phyloP scores from a whole-genome alignment of 2,113 vertebrate genomes.

The Diadophis punctatus region DNA sequence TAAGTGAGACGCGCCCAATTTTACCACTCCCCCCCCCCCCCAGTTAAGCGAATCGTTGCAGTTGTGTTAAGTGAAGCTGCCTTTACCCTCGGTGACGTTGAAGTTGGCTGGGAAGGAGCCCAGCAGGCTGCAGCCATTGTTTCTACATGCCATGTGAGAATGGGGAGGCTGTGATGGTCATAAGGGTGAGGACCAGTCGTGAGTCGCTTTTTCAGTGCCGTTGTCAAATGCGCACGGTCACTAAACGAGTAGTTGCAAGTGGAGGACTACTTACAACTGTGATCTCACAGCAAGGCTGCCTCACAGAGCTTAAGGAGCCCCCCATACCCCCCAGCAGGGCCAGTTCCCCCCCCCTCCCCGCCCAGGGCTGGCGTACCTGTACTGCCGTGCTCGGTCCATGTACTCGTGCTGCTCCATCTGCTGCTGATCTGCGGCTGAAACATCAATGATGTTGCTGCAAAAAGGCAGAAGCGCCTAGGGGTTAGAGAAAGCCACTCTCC shows the following conservation, averaged over 20 bases:
- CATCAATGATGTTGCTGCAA: constrained; percentile 92
- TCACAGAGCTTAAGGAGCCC: neutral
- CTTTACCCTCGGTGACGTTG: too few relatives aligned
- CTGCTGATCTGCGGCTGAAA: constrained; percentile 91
- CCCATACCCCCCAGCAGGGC: neutral
- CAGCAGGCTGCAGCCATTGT: too few relatives aligned
- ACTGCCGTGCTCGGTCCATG: constrained; percentile 95
- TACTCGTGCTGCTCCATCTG: constrained; percentile 97
- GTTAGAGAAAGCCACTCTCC: neutral
- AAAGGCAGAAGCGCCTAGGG: neutral
- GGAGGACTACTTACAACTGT: neutral
- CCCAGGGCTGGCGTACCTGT: constrained; percentile 74
- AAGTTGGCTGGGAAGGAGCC: too few relatives aligned
- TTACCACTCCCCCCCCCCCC: fast-evolving
- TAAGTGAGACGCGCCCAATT: too few relatives aligned
- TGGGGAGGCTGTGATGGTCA: neutral
- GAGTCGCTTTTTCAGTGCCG: neutral
- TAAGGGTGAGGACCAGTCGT: neutral
- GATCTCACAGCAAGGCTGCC: neutral
- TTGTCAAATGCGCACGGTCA: neutral
- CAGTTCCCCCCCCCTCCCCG: neutral
- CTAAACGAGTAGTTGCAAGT: neutral
- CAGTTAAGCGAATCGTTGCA: too few relatives aligned
- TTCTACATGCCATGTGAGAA: too few relatives aligned
- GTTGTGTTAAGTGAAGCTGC: too few relatives aligned